Evolutionary conservation across 2,888 invertebrate genomes (phyloP).

Genomic region (Synanthedon tipuliformis): DNA sequence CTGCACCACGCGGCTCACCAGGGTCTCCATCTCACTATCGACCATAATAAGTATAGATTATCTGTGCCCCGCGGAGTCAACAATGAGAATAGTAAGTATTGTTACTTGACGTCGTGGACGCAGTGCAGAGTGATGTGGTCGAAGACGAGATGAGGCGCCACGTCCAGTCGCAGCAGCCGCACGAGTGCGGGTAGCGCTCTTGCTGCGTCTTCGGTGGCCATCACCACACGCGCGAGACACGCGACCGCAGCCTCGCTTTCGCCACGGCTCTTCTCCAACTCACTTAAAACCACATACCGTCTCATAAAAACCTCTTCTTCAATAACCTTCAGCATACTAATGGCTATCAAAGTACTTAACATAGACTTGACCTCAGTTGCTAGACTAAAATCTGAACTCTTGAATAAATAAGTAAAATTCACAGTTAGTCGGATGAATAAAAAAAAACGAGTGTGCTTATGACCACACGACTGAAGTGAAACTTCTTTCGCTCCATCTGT

Average conservation of each 20-base stretch:
- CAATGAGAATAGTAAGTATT: neutral
- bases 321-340: too few species aligned
- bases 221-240: conserved; percentile 11
- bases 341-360: too few species aligned
- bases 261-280: conserved; percentile 48
- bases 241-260: conserved; percentile 11
- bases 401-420: too few species aligned
- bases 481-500: too few species aligned
- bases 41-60: neutral
- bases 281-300: conserved; percentile 21
- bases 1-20: conserved; percentile 30
- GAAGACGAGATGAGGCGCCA: conserved; percentile 7
- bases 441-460: too few species aligned
- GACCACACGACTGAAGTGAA: too few species aligned
- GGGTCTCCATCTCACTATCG: conserved; percentile 28
- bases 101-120: neutral
- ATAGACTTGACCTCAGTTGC: too few species aligned
- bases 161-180: conserved; percentile 28
- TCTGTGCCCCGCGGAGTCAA: too few species aligned
- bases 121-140: neutral
- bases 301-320: too few species aligned
- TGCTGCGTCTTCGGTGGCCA: conserved; percentile 10
- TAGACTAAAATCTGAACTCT: too few species aligned
- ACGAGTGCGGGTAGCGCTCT: conserved; percentile 25
- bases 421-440: too few species aligned